Percentiles rank a stretch among this genome's conserved stretches.
These are phyloP conservation scores for Celastrina argiolus DNA, from an alignment of 2,888 invertebrate genomes.

Conservation along the genomic window DNA sequence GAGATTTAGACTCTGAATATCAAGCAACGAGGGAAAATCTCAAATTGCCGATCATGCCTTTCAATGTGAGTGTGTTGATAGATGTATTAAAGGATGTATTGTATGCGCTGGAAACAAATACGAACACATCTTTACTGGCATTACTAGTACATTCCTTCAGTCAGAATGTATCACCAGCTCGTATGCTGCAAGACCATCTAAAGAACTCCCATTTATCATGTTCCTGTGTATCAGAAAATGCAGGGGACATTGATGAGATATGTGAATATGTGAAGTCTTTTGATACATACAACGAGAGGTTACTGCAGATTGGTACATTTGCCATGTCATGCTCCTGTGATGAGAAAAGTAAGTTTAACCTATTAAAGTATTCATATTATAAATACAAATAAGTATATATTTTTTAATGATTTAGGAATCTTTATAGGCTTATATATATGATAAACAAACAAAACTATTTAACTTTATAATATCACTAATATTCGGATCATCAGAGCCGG, in stretches of 20 bases:
- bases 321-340: slow-evolving; percentile 79
- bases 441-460: too few relatives aligned
- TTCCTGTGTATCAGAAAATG: slow-evolving; percentile 39
- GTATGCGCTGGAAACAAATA: slow-evolving; percentile 80
- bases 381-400: too few relatives aligned
- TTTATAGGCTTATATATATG: too few relatives aligned
- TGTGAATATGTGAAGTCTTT: slow-evolving; percentile 78
- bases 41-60: slow-evolving; percentile 63
- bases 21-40: slow-evolving; percentile 54
- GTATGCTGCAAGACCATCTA: slow-evolving; percentile 53
- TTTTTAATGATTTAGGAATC: too few relatives aligned
- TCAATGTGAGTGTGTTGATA: slow-evolving; percentile 73
- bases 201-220: slow-evolving; percentile 39
- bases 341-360: slow-evolving; percentile 60
- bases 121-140: slow-evolving; percentile 80
- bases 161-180: slow-evolving; percentile 48
- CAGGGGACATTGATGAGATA: slow-evolving; percentile 57
- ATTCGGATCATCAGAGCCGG: too few relatives aligned
- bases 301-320: slow-evolving; percentile 83
- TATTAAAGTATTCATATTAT: too few relatives aligned
- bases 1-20: slow-evolving; percentile 65
- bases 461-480: too few relatives aligned
- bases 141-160: slow-evolving; percentile 70
- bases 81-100: slow-evolving; percentile 80
- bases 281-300: slow-evolving; percentile 82